Conservation (phyloP, 2,113 vertebrate genomes). For the Corydoras sp. region DNA sequence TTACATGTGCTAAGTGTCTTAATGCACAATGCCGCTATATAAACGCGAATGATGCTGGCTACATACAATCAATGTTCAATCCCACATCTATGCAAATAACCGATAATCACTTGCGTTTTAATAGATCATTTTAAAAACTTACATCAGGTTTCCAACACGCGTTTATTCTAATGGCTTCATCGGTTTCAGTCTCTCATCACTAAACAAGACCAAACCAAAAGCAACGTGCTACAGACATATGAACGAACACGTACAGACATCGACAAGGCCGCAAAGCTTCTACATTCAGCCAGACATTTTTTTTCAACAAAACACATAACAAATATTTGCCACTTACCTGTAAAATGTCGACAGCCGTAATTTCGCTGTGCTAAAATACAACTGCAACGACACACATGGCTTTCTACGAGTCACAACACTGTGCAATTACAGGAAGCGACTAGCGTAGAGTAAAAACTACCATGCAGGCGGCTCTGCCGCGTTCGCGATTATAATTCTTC, state of each 20-base stretch:
- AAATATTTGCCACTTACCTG: constrained; percentile 47
- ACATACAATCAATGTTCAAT: too few relatives aligned
- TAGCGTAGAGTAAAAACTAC: constrained; percentile 75
- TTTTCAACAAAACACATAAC: constrained; percentile 52
- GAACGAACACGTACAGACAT: constrained; percentile 65
- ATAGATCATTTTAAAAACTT: not conserved
- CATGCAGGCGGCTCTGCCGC: constrained; percentile 56
- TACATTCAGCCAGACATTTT: constrained; percentile 55
- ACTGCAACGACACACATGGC: constrained; percentile 78
- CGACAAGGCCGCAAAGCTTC: constrained; percentile 70
- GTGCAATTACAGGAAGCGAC: constrained; percentile 77
- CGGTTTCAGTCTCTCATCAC: constrained; percentile 58
- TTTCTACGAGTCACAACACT: constrained; percentile 80
- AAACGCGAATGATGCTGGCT: too few relatives aligned
- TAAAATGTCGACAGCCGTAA: constrained; percentile 54
- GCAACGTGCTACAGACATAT: constrained; percentile 76
- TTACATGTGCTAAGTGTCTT: too few relatives aligned
- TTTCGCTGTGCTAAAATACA: constrained; percentile 71
- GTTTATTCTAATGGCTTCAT: constrained; percentile 46
- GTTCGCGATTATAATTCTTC: constrained; percentile 27
- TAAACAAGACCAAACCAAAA: constrained; percentile 75
- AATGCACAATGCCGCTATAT: too few relatives aligned
- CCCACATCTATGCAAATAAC: too few relatives aligned
- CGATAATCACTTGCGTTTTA: not conserved
- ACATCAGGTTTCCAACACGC: constrained; percentile 47